phyloP scores from a whole-genome alignment of 2,888 invertebrate genomes.

The Drosophila limbata region DNA sequence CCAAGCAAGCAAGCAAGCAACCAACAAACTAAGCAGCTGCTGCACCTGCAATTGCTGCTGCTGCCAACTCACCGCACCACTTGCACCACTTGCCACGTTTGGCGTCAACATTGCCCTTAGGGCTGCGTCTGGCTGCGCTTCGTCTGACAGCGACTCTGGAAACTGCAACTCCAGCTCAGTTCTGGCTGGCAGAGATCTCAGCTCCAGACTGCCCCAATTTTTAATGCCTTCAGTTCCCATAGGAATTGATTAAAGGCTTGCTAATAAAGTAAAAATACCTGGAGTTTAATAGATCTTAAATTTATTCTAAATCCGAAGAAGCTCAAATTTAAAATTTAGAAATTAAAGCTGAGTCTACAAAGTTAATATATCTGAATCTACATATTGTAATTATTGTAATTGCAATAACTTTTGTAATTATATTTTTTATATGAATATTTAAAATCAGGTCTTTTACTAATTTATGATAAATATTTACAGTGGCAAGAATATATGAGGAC shows the following conservation, averaged over 20 bases:
- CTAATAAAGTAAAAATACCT: background rate
- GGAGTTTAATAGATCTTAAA: background rate
- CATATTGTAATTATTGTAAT: too few species aligned
- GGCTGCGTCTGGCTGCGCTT: conserved; percentile 65
- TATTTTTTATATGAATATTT: too few species aligned
- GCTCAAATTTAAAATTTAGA: too few species aligned
- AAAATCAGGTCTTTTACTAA: too few species aligned
- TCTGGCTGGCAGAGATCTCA: background rate
- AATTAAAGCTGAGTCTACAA: too few species aligned
- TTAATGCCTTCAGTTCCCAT: conserved; percentile 14
- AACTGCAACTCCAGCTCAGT: conserved; percentile 11
- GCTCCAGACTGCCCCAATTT: conserved; percentile 50
- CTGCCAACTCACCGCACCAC: conserved; percentile 8
- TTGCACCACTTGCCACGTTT: conserved; percentile 27
- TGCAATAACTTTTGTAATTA: too few species aligned
- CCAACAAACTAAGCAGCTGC: conserved; percentile 45
- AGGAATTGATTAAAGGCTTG: background rate
- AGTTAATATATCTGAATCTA: too few species aligned
- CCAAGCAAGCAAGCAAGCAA: conserved; percentile 31
- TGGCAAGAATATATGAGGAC: too few species aligned
- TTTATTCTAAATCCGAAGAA: too few species aligned
- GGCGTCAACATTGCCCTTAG: conserved; percentile 61
- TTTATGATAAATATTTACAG: too few species aligned
- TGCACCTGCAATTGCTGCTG: conserved; percentile 39
- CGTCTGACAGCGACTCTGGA: conserved; percentile 28